Conservation (phyloP, 2,797 vertebrate genomes). For the Anableps anableps region DNA sequence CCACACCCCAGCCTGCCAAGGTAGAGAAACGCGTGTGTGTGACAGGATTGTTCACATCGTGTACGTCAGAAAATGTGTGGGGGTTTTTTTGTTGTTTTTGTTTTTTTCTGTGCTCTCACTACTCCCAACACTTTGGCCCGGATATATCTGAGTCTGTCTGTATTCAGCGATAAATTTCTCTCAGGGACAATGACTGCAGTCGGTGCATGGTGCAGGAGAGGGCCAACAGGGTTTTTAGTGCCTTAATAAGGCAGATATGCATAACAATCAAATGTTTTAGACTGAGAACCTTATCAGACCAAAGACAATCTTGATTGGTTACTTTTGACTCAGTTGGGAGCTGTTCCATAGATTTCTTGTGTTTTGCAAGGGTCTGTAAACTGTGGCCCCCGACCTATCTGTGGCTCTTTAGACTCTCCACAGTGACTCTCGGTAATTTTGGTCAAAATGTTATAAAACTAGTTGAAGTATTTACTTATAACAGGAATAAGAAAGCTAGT, state of each 20-base stretch:
- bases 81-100: neutral
- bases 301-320: neutral
- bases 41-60: neutral
- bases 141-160: conserved; percentile 8
- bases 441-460: neutral
- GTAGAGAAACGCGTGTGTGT: conserved; percentile 64
- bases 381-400: neutral
- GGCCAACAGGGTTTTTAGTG: conserved; percentile 7
- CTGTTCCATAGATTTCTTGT: neutral
- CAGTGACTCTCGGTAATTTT: neutral
- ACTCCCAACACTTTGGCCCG: neutral
- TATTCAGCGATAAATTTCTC: neutral
- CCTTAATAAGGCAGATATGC: neutral
- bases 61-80: neutral
- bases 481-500: neutral
- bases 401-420: neutral
- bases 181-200: conserved; percentile 21
- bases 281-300: neutral
- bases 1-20: conserved; percentile 99
- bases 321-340: neutral
- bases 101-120: neutral
- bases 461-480: neutral
- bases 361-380: neutral
- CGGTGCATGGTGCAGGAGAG: conserved; percentile 31
- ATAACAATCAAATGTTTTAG: neutral